Evolutionary conservation across 2,888 invertebrate species (phyloP), one percentile per base, ranked within the genome.

Genomic region (Mimachlamys varia): DNA sequence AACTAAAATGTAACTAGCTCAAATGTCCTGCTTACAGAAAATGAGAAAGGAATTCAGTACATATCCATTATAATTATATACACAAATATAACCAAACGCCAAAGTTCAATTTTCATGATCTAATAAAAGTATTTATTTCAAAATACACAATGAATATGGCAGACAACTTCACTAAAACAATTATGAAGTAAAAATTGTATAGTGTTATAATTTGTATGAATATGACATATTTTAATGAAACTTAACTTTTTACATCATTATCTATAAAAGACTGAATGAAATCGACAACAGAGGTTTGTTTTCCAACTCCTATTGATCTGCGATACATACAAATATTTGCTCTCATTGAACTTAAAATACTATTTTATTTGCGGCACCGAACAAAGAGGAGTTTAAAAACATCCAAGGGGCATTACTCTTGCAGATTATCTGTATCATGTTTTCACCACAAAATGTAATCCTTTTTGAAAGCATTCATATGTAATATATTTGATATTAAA

Each of bases 91-190:
- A 76, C 76, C 7, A 27, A 76, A 76, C 27, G 33, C 27, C 27
- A 12, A 7, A 4, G 12, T 33, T 76, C 27, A 76, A 12, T 76
- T 76, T 76, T 76, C 76, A 76, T 76, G 76, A 76, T 76, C 76
- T 76, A 33, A 33, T 76, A 76, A 76, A 76, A 76, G 76, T 76
- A 76, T 76, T 76, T 76, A 76, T 76, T 76, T 76, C 76, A 76
- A 33, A 76, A 76, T 76, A 76, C 76, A 76, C 76, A 76, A 7
- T 76, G 76, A 76, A 76, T 76, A 76, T 76, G 76, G 17, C 76
- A 0, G 33, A 76, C 76, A 33, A 76, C 76, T 76, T 76, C 76
- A 76, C 76, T 76, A 76, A 76, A 76, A 76, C 33, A 76, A 76
- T 76, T 62, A 62, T n/a, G 0, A 62, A 62, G 76, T 76, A 76